A percentile compares a stretch with the other conserved stretches of the same genome.
phyloP scores from a whole-genome alignment of 1,140 invertebrate genomes.

The Anastrepha obliqua region DNA sequence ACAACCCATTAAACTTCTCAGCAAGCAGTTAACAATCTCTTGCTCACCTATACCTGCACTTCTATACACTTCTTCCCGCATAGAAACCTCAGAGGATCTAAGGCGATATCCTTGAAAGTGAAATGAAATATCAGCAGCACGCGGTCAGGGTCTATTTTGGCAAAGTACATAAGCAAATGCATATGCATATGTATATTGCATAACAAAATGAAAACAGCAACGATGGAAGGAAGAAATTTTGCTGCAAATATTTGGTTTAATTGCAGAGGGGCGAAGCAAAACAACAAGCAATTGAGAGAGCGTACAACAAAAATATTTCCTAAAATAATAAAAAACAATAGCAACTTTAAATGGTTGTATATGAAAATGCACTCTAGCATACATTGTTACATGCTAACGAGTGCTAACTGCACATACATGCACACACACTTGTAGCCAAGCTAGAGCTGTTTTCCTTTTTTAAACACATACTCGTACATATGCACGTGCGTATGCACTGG shows the following conservation, averaged over 20 bases:
- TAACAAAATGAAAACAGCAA: background rate
- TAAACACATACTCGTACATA: no score
- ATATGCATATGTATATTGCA: background rate
- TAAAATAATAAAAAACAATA: background rate
- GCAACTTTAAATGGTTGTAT: background rate
- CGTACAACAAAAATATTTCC: background rate
- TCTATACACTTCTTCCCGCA: no score
- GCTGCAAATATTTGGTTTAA: slow-evolving; percentile 11
- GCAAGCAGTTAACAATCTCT: no score
- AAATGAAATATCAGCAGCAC: slow-evolving; percentile 34
- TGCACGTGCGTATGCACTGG: no score
- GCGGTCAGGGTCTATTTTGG: slow-evolving; percentile 34
- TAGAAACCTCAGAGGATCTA: slow-evolving; percentile 30
- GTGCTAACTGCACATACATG: background rate
- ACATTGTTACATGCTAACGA: background rate
- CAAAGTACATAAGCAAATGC: background rate
- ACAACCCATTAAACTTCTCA: no score
- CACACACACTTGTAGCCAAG: background rate
- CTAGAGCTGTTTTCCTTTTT: background rate
- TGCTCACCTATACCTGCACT: no score
- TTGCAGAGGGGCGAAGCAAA: background rate
- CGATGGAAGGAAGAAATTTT: background rate
- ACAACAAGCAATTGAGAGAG: background rate
- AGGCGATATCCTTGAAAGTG: slow-evolving; percentile 50
- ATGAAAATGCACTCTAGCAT: background rate